These are phyloP conservation scores for Tupaia chinensis DNA, from an alignment of 2,113 vertebrate species.

Conservation along the genomic window DNA sequence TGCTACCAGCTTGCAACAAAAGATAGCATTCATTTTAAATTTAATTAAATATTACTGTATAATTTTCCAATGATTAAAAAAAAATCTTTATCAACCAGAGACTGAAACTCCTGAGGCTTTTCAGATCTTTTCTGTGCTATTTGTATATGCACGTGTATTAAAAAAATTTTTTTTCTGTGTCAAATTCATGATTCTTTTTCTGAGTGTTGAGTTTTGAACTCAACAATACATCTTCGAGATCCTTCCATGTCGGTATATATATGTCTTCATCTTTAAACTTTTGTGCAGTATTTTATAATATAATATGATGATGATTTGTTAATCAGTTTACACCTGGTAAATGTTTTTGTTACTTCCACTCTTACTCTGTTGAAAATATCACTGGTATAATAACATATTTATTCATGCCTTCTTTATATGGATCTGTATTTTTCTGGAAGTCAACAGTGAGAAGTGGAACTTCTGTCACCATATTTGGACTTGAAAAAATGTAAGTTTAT, in stretches of 20 bases:
- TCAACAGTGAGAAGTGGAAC: not conserved
- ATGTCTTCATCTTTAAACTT: not conserved
- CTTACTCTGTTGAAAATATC: not conserved
- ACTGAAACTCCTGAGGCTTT: not conserved
- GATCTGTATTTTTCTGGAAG: not conserved
- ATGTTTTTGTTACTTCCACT: not conserved
- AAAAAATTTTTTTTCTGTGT: not conserved
- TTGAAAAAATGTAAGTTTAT: not conserved
- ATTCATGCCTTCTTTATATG: not conserved
- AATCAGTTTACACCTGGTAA: not conserved
- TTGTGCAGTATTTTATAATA: not conserved
- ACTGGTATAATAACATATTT: not conserved
- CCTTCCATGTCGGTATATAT: not conserved
- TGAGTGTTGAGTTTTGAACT: not conserved
- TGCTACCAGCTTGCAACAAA: not conserved
- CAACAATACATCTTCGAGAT: not conserved
- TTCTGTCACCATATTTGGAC: not conserved
- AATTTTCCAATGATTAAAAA: not conserved
- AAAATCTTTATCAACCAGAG: too few species aligned
- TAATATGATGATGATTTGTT: not conserved
- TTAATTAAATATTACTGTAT: not conserved
- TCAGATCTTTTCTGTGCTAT: not conserved
- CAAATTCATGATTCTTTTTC: not conserved
- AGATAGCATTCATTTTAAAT: not conserved
- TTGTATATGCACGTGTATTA: not conserved